Percentiles rank a stretch among this genome's conserved stretches.
phyloP scores from a whole-genome alignment of 2,888 invertebrate genomes.

The Pollenia labialis region DNA sequence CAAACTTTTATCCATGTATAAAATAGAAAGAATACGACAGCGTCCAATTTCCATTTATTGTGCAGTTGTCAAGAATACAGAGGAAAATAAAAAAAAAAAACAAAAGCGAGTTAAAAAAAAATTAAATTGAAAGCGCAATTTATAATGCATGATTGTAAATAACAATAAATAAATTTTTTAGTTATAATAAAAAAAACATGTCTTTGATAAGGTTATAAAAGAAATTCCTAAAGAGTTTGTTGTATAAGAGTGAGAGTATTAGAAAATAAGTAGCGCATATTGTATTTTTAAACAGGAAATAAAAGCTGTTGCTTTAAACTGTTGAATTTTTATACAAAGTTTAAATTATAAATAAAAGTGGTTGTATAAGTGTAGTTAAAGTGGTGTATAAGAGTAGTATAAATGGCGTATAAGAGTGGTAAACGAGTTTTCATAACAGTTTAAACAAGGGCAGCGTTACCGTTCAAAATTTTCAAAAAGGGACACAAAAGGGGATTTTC shows the following conservation, averaged over 20 bases:
- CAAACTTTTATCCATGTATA: conserved; percentile 4
- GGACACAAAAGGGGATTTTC: too few relatives aligned
- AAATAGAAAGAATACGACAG: conserved; percentile 43
- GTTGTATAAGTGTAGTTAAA: conserved; percentile 9
- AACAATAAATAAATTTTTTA: conserved; percentile 44
- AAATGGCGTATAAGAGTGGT: conserved; percentile 8
- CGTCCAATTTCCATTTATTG: conserved; percentile 47
- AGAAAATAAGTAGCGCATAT: not conserved
- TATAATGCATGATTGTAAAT: conserved; percentile 69
- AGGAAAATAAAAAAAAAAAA: conserved; percentile 26
- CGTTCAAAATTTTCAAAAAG: too few relatives aligned
- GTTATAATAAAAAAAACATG: conserved; percentile 19
- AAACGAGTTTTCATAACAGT: not conserved
- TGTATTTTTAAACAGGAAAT: not conserved
- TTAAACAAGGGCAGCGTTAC: too few relatives aligned
- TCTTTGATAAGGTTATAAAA: not conserved
- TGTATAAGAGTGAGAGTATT: conserved; percentile 8
- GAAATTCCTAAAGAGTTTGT: not conserved
- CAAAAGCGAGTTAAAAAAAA: conserved; percentile 32
- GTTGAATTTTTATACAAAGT: conserved; percentile 26
- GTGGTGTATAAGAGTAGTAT: conserved; percentile 14
- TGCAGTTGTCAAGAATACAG: conserved; percentile 29
- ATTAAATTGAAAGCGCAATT: conserved; percentile 80
- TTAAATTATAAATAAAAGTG: conserved; percentile 6
- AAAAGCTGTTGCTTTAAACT: conserved; percentile 38